Percentiles rank a stretch among this genome's conserved stretches.
Evolutionary conservation across 2,113 vertebrate species (phyloP).

Genomic region (Prionailurus viverrinus): DNA sequence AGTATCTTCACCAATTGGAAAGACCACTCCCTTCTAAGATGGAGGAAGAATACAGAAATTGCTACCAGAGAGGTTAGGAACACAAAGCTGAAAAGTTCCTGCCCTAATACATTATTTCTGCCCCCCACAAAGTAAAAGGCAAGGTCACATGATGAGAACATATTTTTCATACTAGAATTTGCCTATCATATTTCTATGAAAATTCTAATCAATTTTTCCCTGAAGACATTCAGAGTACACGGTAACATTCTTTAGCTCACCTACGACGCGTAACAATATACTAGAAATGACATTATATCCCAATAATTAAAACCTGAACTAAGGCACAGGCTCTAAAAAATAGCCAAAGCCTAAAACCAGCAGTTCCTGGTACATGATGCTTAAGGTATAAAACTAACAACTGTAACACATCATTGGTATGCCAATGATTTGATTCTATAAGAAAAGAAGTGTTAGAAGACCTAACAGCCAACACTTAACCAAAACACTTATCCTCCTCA

Average conservation of each 20-base stretch:
- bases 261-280: neutral
- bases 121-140: neutral
- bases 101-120: neutral
- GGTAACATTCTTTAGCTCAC: neutral
- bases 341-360: conserved; percentile 2
- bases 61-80: neutral
- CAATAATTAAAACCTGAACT: conserved; percentile 13
- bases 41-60: neutral
- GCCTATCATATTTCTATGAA: neutral
- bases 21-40: neutral
- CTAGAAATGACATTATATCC: neutral
- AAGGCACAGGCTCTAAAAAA: neutral
- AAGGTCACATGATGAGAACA: conserved; percentile 20
- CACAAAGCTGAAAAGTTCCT: conserved; percentile 41
- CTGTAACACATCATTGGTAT: neutral
- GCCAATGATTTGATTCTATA: neutral
- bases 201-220: neutral
- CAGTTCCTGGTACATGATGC: neutral
- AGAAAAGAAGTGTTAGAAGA: neutral
- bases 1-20: neutral
- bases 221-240: neutral
- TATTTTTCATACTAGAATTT: neutral
- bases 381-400: neutral
- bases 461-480: neutral
- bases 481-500: neutral